phyloP scores from a whole-genome alignment of 2,888 invertebrate species.

The Pristionchus fissidentatus region DNA sequence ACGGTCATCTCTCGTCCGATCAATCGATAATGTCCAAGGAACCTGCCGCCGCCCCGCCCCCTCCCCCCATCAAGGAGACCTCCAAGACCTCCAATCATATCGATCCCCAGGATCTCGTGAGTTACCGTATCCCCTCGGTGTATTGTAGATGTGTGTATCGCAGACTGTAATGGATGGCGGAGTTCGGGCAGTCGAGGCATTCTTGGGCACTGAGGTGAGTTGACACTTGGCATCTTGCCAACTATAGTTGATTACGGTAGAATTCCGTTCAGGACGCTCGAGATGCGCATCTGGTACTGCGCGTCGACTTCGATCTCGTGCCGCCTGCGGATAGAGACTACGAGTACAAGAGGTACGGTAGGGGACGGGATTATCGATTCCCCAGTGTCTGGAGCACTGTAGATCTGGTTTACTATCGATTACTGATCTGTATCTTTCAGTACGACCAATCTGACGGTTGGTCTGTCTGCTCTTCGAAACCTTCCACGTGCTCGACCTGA shows the following conservation, averaged over 20 bases:
- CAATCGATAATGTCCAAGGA: constrained; percentile 15
- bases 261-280: constrained; percentile 7
- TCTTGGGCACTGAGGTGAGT: constrained; percentile 16
- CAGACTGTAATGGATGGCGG: constrained; percentile 11
- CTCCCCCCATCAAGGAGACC: background rate
- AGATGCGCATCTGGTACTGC: background rate
- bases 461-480: background rate
- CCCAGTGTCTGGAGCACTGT: too few relatives aligned
- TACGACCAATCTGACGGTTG: constrained; percentile 16
- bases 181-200: background rate
- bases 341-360: constrained; percentile 7
- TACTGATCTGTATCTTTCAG: constrained; percentile 4
- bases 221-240: background rate
- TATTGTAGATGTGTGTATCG: background rate
- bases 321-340: constrained; percentile 21
- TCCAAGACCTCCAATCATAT: background rate
- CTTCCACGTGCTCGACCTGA: background rate
- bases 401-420: too few relatives aligned
- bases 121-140: background rate
- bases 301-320: constrained; percentile 9
- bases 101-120: constrained; percentile 23
- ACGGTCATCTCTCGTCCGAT: too few relatives aligned
- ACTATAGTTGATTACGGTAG: too few relatives aligned
- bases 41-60: background rate
- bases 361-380: background rate